Base-by-base conservation (phyloP, 2,888 invertebrate species). In the Catocala nupta region DNA sequence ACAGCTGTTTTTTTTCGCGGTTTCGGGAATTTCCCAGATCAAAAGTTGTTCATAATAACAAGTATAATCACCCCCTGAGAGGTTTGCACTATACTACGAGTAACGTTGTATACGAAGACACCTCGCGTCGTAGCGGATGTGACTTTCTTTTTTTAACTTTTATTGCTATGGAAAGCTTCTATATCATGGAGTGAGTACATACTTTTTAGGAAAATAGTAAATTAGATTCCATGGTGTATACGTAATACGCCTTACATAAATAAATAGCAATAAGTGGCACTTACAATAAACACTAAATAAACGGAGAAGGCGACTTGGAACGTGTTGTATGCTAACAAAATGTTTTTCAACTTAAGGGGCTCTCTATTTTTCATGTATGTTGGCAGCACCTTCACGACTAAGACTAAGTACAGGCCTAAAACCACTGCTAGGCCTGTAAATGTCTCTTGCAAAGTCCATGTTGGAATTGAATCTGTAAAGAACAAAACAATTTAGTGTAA, bases 381-480 rank as follows among this genome's bases (percentile, higher is more conserved):
- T 2, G 98, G 98, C 0, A 98, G 96, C 59, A 96, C 83, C 68
- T 95, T 95, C 52, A 95, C 87, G 0, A 97, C 96, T 68, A 97
- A 90, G 16, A 95, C 85, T 36, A 98, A 88, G 83, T 98, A 98
- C 10, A 95, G 85, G 45, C 94, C 88, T 39, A 98, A 95, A 0
- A 92, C 81, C 0, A 87, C 12, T 0, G 69, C 70, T 0, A 90
- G 62, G 0, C 83, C 87, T 1, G 71, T 57, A 0, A 83, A 43
- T 0, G 92, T 93, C 55, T 90, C 85, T 50, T 78, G 55, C 1
- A 89, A 69, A 0, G 83, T 75, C 93, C 92, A 93, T 82, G 86
- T 82, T 64, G 79, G 61, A 8, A 84, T 65, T n/a, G 65, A 54
- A 53, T 77, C 91, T 92, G 82, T 43, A 7, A 42, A 54, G 59